Base-by-base conservation (phyloP, 2,113 vertebrate species). In the Steatornis caripensis region DNA sequence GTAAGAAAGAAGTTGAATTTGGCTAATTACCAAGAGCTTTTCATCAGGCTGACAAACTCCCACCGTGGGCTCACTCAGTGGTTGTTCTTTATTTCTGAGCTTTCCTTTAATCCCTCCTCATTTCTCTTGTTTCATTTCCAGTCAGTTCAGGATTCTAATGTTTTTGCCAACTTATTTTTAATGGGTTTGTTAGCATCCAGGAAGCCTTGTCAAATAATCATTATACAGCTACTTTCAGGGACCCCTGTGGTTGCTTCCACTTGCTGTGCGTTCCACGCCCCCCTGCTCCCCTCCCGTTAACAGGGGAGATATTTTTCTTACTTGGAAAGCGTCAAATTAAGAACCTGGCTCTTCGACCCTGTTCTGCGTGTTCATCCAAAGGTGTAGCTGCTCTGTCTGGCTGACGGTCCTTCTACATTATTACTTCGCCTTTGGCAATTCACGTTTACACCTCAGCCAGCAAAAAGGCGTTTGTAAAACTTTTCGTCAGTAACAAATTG, bases 141-240 rank as follows among this genome's bases (percentile, higher is more conserved):
- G 84, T 94, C 90, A 57, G 82, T 90, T 93, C 87, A 93, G 88
- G 91, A 86, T 94, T 89, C 53, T 85, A 91, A 93, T 88, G 84
- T 65, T 96, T 94, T 97, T 96, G 93, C 95, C 96, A 96, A 90
- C 87, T 91, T 91, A 88, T 94, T 97, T 97, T 96, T 97, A 97
- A 97, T 95, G 68, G 91, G 95, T 90, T 96, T 97, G 93, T 95
- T 97, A 96, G 84, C 85, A 95, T 90, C 96, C 82, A 94, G 93
- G 96, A 96, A 97, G 84, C 87, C 96, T 97, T 97, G 95, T 97
- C 82, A 90, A 97, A 95, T 91, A 95, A 94, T 95, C 93, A 88
- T 97, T 97, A 96, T 46, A 95, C 82, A 95, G 51, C 60, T 93
- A 58, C 93, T 96, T 94, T 64, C 84, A 85, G 46, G 89, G 55